Percentiles rank a stretch among this genome's conserved stretches.
Evolutionary conservation across 2,797 vertebrate genomes (phyloP).

Genomic region (Mormyrus hasselquistii): DNA sequence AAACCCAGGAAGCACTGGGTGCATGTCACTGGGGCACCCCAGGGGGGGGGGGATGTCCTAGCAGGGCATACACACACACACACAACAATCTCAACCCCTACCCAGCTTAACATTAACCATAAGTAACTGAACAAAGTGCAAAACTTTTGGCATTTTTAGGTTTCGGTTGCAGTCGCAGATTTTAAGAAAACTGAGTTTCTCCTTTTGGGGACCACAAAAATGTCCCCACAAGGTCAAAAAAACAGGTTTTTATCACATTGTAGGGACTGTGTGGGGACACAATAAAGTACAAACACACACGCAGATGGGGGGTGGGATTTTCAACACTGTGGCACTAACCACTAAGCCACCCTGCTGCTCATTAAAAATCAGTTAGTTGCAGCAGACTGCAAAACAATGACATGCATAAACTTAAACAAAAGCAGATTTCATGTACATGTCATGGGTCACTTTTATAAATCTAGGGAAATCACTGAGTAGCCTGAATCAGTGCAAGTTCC

Average conservation of each 20-base stretch:
- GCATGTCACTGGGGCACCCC: not conserved
- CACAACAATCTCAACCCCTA: not conserved
- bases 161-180: not conserved
- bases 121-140: not conserved
- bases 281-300: not conserved
- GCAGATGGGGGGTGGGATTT: not conserved
- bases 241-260: not conserved
- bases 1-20: not conserved
- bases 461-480: not conserved
- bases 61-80: not conserved
- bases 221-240: not conserved
- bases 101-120: not conserved
- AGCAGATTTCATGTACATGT: not conserved
- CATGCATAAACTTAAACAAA: not conserved
- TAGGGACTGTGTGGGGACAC: not conserved
- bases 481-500: not conserved
- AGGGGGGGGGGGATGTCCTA: not conserved
- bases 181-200: not conserved
- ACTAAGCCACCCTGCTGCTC: not conserved
- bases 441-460: not conserved
- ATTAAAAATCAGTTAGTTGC: not conserved
- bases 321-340: not conserved
- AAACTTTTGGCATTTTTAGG: not conserved
- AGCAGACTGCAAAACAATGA: not conserved
- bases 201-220: not conserved